Base-by-base conservation (phyloP, 1,140 invertebrate species). In the Pectinophora gossypiella region DNA sequence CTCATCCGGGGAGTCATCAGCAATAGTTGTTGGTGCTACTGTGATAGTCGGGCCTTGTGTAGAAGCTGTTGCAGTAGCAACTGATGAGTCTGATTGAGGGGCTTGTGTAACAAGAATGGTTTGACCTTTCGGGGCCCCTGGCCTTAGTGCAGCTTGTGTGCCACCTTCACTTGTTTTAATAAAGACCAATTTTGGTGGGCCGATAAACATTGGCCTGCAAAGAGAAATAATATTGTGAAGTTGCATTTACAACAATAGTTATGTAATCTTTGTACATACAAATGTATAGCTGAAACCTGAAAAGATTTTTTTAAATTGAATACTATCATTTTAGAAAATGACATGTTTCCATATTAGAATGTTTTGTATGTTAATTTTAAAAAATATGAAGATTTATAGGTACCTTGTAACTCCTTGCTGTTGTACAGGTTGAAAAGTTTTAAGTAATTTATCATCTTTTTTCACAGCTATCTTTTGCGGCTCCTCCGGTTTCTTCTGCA, bases 361-460 rank as follows among this genome's bases (percentile, higher is more conserved):
- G n/a, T n/a, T n/a, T n/a, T n/a, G n/a, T n/a, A n/a, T n/a, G n/a
- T n/a, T n/a, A n/a, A n/a, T n/a, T n/a, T n/a, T n/a, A n/a, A n/a
- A n/a, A n/a, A 27, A 6, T 27, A 22, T 42, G n/a, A 4, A 13
- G 20, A 45, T 20, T 20, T 9, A 16, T 22, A 20, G 43, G 27
- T 57, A 83, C 79, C 79, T 80, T 56, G 73, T 61, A 35, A 75
- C 74, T 40, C 59, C 51, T 19, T 44, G 42, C 19, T 68, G 72
- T 52, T 81, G 82, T 20, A 78, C 67, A 43, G 82, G 81, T 48
- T 56, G 78, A 51, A 87, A 88, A 9, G 80, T 59, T 53, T 89
- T 88, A 3, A 89, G 63, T 9, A 88, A 40, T 52, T 89, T 89
- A 18, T 89, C 87, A 79, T 89, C 85, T 60, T 88, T 89, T 51